phyloP scores from a whole-genome alignment of 2,888 invertebrate genomes.

The Disparrhopalites patrizii region DNA sequence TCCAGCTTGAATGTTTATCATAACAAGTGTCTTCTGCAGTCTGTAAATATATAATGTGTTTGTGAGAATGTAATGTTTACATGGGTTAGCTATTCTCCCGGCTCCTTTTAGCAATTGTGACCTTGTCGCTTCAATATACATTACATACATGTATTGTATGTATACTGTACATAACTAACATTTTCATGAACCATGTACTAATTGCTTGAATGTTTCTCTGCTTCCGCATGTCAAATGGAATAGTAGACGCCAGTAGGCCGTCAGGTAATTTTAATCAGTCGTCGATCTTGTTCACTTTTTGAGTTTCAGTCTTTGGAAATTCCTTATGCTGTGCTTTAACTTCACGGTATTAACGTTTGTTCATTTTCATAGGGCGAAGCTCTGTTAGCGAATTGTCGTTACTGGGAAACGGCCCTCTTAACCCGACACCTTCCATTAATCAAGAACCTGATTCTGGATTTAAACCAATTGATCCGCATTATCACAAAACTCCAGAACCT shows the following conservation, averaged over 20 bases:
- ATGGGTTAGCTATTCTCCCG: too few relatives aligned
- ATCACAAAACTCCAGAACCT: constrained; percentile 16
- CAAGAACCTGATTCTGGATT: constrained; percentile 19
- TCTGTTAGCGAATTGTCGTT: constrained; percentile 31
- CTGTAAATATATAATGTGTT: too few relatives aligned
- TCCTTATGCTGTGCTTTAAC: constrained; percentile 4
- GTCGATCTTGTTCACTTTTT: neutral
- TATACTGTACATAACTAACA: neutral
- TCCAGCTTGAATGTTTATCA: too few relatives aligned
- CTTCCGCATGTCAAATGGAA: constrained; percentile 24
- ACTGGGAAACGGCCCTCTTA: constrained; percentile 15
- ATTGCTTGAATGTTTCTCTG: constrained; percentile 17
- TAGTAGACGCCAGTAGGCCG: constrained; percentile 17
- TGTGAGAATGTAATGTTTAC: too few relatives aligned
- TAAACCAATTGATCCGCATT: constrained; percentile 5
- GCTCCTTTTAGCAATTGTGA: too few relatives aligned
- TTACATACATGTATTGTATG: too few relatives aligned
- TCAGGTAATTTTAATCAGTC: constrained; percentile 15
- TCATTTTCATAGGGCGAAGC: constrained; percentile 30
- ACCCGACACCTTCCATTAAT: constrained; percentile 20
- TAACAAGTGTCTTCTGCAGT: too few relatives aligned
- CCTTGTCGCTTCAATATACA: too few relatives aligned
- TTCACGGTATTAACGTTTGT: neutral
- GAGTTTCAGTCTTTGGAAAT: neutral
- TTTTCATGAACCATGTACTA: constrained; percentile 22